Evolutionary conservation across 2,113 vertebrate species (phyloP).

Genomic region (Tor tambroides): DNA sequence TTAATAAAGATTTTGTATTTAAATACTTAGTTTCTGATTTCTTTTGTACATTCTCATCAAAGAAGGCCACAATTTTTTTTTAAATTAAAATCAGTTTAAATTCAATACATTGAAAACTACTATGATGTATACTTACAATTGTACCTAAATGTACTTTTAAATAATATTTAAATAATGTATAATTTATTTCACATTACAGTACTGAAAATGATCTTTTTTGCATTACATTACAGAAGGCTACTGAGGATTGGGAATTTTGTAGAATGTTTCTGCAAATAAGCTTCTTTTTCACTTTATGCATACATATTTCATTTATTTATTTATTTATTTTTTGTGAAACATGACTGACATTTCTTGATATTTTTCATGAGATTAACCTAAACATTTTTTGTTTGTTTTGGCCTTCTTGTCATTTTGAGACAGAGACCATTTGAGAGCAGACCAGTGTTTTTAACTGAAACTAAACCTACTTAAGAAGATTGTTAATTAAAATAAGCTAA

Average conservation of each 20-base stretch:
- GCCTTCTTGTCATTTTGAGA: no score
- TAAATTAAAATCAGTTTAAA: neutral
- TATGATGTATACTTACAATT: neutral
- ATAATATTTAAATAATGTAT: no score
- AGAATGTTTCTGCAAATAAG: neutral
- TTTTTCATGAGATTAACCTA: neutral
- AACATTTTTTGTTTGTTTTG: neutral
- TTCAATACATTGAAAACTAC: neutral
- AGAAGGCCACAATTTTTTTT: neutral
- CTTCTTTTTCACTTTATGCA: neutral
- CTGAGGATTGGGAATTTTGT: neutral
- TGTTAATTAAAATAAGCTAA: no score
- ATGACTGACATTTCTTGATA: neutral
- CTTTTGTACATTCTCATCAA: neutral
- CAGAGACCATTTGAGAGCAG: no score
- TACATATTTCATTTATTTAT: neutral
- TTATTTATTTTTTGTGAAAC: neutral
- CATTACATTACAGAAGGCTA: neutral
- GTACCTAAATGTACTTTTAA: no score
- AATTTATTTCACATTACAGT: neutral
- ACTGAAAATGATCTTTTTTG: neutral
- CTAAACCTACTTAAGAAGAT: no score
- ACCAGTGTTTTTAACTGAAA: no score
- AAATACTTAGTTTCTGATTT: constrained; percentile 18
- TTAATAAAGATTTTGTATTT: constrained; percentile 58